Evolutionary conservation across 2,797 vertebrate genomes (phyloP).

Genomic region (Sebastes dallii): DNA sequence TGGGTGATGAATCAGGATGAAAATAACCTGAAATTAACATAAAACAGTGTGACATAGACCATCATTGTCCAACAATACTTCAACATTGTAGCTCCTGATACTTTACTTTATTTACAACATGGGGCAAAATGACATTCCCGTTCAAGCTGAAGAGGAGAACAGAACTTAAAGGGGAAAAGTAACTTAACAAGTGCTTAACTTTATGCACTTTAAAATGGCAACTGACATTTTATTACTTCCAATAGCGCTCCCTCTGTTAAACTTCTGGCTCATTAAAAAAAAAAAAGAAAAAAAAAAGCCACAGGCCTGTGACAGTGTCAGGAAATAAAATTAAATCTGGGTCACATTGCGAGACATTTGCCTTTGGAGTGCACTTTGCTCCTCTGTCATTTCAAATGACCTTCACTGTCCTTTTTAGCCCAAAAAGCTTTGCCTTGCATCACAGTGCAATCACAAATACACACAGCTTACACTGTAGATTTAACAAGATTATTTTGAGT

Average conservation of each 20-base stretch:
- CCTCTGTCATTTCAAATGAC: slow-evolving; percentile 20
- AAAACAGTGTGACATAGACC: background rate
- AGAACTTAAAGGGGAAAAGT: background rate
- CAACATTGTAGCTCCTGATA: background rate
- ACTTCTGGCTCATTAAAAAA: slow-evolving; percentile 14
- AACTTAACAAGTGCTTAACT: background rate
- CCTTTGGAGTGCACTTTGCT: slow-evolving; percentile 45
- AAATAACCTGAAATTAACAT: slow-evolving; percentile 3
- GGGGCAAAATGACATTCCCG: background rate
- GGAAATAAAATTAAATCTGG: slow-evolving; percentile 51
- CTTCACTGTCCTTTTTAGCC: background rate
- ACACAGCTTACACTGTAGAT: background rate
- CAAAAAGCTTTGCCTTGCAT: background rate
- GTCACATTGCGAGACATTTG: slow-evolving; percentile 64
- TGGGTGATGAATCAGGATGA: background rate
- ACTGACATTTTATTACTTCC: slow-evolving; percentile 17
- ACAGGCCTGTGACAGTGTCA: slow-evolving; percentile 17
- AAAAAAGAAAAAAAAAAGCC: slow-evolving; percentile 14
- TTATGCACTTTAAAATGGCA: slow-evolving; percentile 13
- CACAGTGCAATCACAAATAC: background rate
- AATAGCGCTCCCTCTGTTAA: background rate
- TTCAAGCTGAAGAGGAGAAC: background rate
- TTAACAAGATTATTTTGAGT: background rate
- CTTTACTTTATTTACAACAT: background rate
- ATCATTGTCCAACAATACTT: background rate